Base-by-base conservation (phyloP, 2,888 invertebrate genomes). In the Cordylochernes scorpioides region DNA sequence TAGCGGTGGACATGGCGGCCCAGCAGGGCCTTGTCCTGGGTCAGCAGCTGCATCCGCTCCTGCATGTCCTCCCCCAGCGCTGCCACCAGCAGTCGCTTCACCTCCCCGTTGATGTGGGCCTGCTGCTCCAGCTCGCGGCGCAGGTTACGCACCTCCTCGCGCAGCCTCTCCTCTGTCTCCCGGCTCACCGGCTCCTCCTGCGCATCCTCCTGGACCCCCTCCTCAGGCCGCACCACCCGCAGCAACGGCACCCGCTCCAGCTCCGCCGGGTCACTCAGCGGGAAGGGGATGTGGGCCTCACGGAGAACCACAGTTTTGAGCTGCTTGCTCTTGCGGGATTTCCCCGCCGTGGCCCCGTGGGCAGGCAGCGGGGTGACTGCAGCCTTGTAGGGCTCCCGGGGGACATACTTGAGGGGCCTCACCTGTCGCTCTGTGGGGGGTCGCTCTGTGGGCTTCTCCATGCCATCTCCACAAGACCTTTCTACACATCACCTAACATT, bases 201-300 rank as follows among this genome's bases (percentile, higher is more conserved):
- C 55, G 88, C 88, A 54, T 86, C 88, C 5, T 86, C 88, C 43
- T 88, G 75, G 9, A 86, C 82, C 5, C 86, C 86, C 5, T 91
- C 82, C 31, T 88, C 53, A 51, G 88, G 63, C 45, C 75, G 78
- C 52, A 86, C 88, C 30, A 88, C 57, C 54, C 88, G 88, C 30
- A 86, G 22, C 14, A 22, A 22, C 4, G 12, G 12, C 14, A 13
- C 22, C 12, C 14, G 22, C 5, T 13, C 4, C 5, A 14, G 6
- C 14, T 13, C 5, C 13, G 14, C 29, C 29, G 27, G 6, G 29
- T 6, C 15, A 13, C 14, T 27, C n/a, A 19, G 10, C 9, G 15
- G 15, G 17, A 25, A 28, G n/a, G 28, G 28, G 3, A 28, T 28
- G 13, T 18, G 28, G 8, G 18, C 15, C 24, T 28, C 28, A 14